Conservation (phyloP, 2,113 vertebrate species). For the Scophthalmus maximus region DNA sequence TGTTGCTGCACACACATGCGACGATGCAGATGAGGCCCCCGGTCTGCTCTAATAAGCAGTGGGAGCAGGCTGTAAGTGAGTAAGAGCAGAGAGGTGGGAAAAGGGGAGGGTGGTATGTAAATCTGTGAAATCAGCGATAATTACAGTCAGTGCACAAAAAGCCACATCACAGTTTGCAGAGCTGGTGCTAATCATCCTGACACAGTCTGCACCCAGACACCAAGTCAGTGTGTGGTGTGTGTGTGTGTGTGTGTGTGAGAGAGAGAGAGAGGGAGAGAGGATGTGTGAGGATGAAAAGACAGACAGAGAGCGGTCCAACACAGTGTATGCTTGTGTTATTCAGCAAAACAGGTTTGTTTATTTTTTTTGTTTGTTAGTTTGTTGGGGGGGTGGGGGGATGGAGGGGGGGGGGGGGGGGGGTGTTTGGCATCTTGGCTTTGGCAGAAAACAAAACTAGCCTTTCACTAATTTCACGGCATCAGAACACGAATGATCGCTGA, state of each 20-base stretch:
- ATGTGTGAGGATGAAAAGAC: background rate
- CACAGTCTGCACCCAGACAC: slow-evolving; percentile 74
- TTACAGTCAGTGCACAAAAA: slow-evolving; percentile 83
- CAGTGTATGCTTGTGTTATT: slow-evolving; percentile 5
- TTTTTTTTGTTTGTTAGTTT: too few relatives aligned
- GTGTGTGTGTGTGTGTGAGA: slow-evolving; percentile 13
- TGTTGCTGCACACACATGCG: slow-evolving; percentile 21
- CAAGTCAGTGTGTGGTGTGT: background rate
- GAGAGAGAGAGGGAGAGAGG: slow-evolving; percentile 2
- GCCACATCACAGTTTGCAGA: slow-evolving; percentile 83
- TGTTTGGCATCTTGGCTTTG: slow-evolving; percentile 25
- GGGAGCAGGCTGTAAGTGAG: slow-evolving; percentile 73
- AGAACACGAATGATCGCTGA: slow-evolving; percentile 20
- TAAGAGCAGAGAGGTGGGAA: slow-evolving; percentile 73
- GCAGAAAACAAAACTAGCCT: slow-evolving; percentile 55
- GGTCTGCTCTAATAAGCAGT: slow-evolving; percentile 37
- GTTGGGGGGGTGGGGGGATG: background rate
- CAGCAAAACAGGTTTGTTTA: slow-evolving; percentile 45
- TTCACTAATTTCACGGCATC: slow-evolving; percentile 58
- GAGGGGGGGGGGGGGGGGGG: background rate
- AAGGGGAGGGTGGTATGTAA: slow-evolving; percentile 76
- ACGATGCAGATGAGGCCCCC: slow-evolving; percentile 35
- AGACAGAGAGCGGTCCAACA: slow-evolving; percentile 21
- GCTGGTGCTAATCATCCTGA: slow-evolving; percentile 82
- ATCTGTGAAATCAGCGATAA: slow-evolving; percentile 84